Conservation (phyloP, 2,888 invertebrate species). For the Apamea monoglypha region DNA sequence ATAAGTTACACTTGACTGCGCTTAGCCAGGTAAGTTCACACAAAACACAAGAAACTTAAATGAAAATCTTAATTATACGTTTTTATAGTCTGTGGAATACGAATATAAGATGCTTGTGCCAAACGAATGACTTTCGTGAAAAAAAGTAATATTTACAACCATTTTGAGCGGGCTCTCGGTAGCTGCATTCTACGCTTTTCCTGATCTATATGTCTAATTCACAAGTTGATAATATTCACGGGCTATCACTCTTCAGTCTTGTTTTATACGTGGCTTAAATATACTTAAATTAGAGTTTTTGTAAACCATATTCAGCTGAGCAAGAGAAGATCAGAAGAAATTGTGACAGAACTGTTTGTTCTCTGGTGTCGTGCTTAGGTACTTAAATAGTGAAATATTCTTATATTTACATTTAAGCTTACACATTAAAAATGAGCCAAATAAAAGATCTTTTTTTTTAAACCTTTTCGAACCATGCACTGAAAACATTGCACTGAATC, state of each 20-base stretch:
- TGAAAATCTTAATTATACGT: slow-evolving; percentile 58
- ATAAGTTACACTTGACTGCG: slow-evolving; percentile 80
- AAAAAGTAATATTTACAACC: slow-evolving; percentile 64
- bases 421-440: slow-evolving; percentile 20
- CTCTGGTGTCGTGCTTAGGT: slow-evolving; percentile 10
- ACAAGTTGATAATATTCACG: slow-evolving; percentile 69
- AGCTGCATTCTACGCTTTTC: slow-evolving; percentile 34
- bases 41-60: slow-evolving; percentile 63
- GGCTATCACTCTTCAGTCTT: slow-evolving; percentile 83
- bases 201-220: slow-evolving; percentile 61
- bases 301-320: slow-evolving; percentile 39
- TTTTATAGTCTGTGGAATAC: slow-evolving; percentile 53
- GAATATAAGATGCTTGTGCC: slow-evolving; percentile 55
- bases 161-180: slow-evolving; percentile 51
- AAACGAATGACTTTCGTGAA: slow-evolving; percentile 50
- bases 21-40: slow-evolving; percentile 71
- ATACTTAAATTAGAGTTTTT: slow-evolving; percentile 58
- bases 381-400: slow-evolving; percentile 24
- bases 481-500: slow-evolving; percentile 25
- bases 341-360: slow-evolving; percentile 20
- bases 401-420: slow-evolving; percentile 52
- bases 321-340: slow-evolving; percentile 11
- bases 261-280: slow-evolving; percentile 73
- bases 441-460: background rate
- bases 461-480: slow-evolving; percentile 12